These are phyloP conservation scores for Cisticola juncidis DNA, from an alignment of 2,113 vertebrate genomes.

Conservation along the genomic window DNA sequence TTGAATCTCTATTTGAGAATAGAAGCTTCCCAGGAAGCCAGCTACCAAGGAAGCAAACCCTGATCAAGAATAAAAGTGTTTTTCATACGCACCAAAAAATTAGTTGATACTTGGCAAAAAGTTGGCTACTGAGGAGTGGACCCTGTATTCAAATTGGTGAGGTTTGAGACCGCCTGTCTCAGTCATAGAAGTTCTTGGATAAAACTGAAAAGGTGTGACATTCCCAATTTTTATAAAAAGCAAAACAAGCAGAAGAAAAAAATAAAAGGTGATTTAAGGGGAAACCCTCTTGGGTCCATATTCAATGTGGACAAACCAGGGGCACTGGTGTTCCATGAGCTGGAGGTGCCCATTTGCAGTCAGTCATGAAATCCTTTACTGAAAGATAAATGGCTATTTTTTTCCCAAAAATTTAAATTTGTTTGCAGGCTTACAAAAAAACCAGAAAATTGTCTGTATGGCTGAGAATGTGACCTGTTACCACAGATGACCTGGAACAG, in stretches of 20 bases:
- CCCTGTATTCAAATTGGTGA: background rate
- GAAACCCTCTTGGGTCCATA: background rate
- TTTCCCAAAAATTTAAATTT: background rate
- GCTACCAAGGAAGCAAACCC: background rate
- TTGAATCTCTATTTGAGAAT: background rate
- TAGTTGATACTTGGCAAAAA: background rate
- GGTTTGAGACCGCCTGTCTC: background rate
- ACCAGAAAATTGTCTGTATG: rapidly evolving
- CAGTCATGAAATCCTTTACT: background rate
- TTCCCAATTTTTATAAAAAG: background rate
- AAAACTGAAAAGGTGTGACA: background rate
- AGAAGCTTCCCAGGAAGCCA: background rate
- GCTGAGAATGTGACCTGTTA: background rate
- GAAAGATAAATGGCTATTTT: background rate
- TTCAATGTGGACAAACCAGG: background rate
- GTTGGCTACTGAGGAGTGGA: background rate
- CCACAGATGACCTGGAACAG: background rate
- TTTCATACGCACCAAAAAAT: background rate
- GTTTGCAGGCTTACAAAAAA: background rate
- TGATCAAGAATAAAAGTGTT: background rate
- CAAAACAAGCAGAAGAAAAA: background rate
- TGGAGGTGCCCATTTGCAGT: background rate
- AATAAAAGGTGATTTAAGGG: background rate
- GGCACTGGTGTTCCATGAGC: background rate
- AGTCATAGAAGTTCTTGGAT: background rate